Evolutionary conservation across 2,888 invertebrate genomes (phyloP), one percentile per base, ranked within the genome.

Genomic region (Rhorus exstirpatorius): DNA sequence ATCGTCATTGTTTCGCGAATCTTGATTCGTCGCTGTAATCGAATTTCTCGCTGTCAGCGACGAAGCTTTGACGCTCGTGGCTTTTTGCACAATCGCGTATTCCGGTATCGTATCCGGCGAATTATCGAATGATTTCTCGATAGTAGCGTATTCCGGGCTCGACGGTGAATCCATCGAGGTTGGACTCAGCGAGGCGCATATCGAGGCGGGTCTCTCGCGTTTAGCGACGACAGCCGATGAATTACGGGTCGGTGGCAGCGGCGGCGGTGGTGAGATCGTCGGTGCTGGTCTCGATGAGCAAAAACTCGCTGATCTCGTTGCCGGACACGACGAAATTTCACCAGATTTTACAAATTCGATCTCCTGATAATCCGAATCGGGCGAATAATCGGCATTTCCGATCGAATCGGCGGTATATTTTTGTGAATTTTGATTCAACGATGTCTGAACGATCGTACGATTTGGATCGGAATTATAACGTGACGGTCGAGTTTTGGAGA

Each of bases 401-500:
- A 65, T 17, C 0, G 76, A 70, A 19, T 90, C 90, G 1, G 71
- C 67, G 10, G 83, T 77, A n/a, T 83, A 79, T 76, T 88, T 91
- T 55, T 86, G 87, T 6, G 85, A 87, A 84, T 88, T 91, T 85
- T 92, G 91, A 85, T 91, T 92, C 80, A 92, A 81, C 2, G 93
- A 90, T 6, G 90, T 90, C 78, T 93, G 91, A 26, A 93, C 94
- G 81, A 95, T 94, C 26, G 94, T 94, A 82, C 94, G 95, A 91
- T 95, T 95, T 8, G 95, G 95, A 92, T 96, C 96, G 89, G 95
- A 95, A 87, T 95, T 95, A 81, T 94, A 94, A 77, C 95, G 94
- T 85, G 93, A 93, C 60, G 96, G 94, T 86, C 96, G 95, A 67
- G 96, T 95, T 94, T 97, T 97, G 80, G 96, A 96, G 92, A 97